phyloP scores from a whole-genome alignment of 2,888 invertebrate species.

The Oscheius sp. region DNA sequence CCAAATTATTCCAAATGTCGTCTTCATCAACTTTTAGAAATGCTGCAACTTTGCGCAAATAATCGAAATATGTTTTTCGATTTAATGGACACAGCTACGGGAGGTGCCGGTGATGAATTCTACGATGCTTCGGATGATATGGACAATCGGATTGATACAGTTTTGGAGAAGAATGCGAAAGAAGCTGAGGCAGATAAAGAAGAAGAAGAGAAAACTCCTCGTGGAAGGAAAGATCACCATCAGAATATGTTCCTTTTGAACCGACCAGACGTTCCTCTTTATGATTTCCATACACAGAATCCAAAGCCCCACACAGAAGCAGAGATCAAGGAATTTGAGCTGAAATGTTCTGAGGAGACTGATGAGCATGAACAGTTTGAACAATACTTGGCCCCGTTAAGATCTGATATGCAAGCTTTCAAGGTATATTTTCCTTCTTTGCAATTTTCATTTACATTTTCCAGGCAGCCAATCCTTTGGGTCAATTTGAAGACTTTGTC shows the following conservation, averaged over 20 bases:
- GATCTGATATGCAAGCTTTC: constrained; percentile 98
- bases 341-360: constrained; percentile 87
- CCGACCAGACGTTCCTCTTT: constrained; percentile 18
- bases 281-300: constrained; percentile 77
- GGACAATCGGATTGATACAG: not conserved
- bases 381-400: constrained; percentile 81
- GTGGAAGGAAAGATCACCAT: constrained; percentile 10
- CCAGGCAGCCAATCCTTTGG: constrained; percentile 92
- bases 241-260: constrained; percentile 23
- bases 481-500: constrained; percentile 91
- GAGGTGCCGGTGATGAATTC: constrained; percentile 79
- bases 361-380: constrained; percentile 80
- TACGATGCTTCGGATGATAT: constrained; percentile 72
- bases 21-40: constrained; percentile 91
- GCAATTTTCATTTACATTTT: constrained; percentile 7
- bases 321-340: constrained; percentile 90
- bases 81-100: constrained; percentile 1
- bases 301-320: constrained; percentile 97
- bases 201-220: not conserved
- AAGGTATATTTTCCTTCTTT: constrained; percentile 78
- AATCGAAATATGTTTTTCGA: constrained; percentile 70
- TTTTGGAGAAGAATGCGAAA: not conserved
- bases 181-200: not conserved
- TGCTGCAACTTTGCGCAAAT: constrained; percentile 79
- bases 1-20: constrained; percentile 78